These are phyloP conservation scores for Aphidius ervi DNA, from an alignment of 1,140 invertebrate genomes.

Conservation along the genomic window DNA sequence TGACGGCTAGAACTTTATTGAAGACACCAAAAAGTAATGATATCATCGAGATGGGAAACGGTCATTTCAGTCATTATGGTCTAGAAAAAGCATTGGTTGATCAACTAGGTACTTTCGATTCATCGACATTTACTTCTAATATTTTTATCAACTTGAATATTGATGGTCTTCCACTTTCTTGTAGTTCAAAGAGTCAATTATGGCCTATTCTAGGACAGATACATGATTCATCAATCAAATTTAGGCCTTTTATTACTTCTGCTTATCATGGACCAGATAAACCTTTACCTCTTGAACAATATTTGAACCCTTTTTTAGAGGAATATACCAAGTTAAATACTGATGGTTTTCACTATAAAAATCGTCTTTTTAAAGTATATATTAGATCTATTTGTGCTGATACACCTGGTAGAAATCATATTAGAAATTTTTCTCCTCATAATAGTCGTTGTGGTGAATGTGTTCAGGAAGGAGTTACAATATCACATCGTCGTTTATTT, in stretches of 20 bases:
- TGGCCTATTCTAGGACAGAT: conserved; percentile 28
- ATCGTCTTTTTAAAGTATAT: conserved; percentile 21
- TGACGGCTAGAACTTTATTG: conserved; percentile 10
- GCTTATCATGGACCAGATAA: conserved; percentile 30
- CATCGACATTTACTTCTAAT: too few species aligned
- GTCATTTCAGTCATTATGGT: conserved; percentile 18
- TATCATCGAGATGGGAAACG: conserved; percentile 1
- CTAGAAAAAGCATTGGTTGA: conserved; percentile 13
- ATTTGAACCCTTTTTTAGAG: conserved; percentile 28
- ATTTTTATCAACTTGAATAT: conserved; percentile 27
- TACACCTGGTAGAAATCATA: conserved; percentile 24
- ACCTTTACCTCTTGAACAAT: conserved; percentile 22
- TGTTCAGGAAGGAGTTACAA: conserved; percentile 16
- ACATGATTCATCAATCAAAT: conserved; percentile 13
- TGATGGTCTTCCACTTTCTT: conserved; percentile 28
- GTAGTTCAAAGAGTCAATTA: conserved; percentile 26
- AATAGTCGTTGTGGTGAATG: conserved; percentile 25
- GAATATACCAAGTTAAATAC: conserved; percentile 23
- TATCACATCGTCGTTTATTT: conserved; percentile 12
- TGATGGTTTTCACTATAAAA: conserved; percentile 20
- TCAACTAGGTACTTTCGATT: too few species aligned
- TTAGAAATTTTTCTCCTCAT: conserved; percentile 18
- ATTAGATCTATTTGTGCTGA: conserved; percentile 31
- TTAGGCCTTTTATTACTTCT: conserved; percentile 23
- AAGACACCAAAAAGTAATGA: conserved; percentile 13